Base-by-base conservation (phyloP, 2,113 vertebrate genomes). In the Corythaixoides concolor region DNA sequence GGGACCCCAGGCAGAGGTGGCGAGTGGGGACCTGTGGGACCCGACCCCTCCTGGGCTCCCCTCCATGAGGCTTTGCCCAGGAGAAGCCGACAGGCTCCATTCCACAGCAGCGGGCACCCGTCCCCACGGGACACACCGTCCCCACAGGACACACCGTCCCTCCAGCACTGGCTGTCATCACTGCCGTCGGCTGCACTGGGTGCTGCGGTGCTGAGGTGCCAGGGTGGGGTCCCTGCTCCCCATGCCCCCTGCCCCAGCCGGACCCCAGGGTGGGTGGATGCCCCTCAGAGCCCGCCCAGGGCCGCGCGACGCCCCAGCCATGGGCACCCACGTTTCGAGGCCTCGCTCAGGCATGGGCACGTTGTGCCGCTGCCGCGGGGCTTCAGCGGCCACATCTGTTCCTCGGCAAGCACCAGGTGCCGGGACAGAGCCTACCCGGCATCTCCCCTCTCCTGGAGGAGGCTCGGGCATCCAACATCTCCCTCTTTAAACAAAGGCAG, bases 41-140 rank as follows among this genome's bases (percentile, higher is more conserved):
- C 35, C 15, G 23, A 23, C 35, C 23, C 15, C 1, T 50, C 39
- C 33, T 4, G 4, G 22, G 12, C 5, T 58, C 33, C 28, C 2
- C 27, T 32, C 23, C 8, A 7, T 5, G 8, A 79, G 60, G 37
- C 45, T 62, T 84, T 32, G 14, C 4, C 39, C 50, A 15, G 69
- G 11, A 7, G 27, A 82, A 1, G 26, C 43, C 27, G 0, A 23
- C 0, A 16, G 58, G 27, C 32, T 58, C 62, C 2, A 1, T 56
- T 67, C 66, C 20, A 1, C 66, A 60, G 11, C 72, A 24, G 53
- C 0, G 30, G 66, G 52, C 53, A 14, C 24, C 1, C 0, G 19
- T 12, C 53, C 32, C 75, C 50, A 0, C 0, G 1, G 73, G 10
- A 37, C 1, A 39, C 24, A 1, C 18, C 0, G 0, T 22, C 47